Conservation (phyloP, 2,113 vertebrate genomes). For the Nothocercus julius region DNA sequence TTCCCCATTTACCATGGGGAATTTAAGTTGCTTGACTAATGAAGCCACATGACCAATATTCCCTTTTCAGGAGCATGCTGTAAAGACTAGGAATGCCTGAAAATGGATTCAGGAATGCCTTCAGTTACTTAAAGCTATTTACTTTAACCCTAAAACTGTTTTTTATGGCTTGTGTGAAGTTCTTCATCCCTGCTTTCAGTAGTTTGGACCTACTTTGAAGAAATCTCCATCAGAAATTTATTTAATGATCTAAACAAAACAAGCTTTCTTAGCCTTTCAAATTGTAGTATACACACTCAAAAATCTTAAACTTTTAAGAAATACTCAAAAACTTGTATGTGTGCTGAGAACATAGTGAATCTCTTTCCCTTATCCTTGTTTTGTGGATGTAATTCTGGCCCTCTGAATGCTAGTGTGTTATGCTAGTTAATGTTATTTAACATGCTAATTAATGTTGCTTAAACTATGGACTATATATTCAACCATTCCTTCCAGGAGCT, state of each 20-base stretch:
- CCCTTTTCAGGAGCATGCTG: background rate
- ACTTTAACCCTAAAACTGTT: background rate
- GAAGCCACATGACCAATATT: constrained; percentile 27
- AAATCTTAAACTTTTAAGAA: background rate
- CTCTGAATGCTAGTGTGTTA: background rate
- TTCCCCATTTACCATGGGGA: constrained; percentile 50
- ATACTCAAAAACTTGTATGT: background rate
- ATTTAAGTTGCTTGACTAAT: constrained; percentile 46
- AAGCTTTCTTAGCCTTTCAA: background rate
- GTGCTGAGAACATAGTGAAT: background rate
- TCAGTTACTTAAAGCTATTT: background rate
- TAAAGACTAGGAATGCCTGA: background rate
- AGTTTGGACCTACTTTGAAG: background rate
- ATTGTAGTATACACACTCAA: background rate
- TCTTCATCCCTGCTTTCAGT: background rate
- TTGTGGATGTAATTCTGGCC: background rate
- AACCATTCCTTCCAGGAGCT: background rate
- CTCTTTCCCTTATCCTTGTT: background rate
- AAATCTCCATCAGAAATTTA: background rate
- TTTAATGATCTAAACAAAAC: background rate
- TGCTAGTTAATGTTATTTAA: no score
- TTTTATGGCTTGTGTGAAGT: background rate
- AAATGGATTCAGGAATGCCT: background rate
- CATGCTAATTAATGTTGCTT: background rate
- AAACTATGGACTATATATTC: background rate